Evolutionary conservation across 2,113 vertebrate species (phyloP).

Genomic region (Nothobranchius kuhntae): DNA sequence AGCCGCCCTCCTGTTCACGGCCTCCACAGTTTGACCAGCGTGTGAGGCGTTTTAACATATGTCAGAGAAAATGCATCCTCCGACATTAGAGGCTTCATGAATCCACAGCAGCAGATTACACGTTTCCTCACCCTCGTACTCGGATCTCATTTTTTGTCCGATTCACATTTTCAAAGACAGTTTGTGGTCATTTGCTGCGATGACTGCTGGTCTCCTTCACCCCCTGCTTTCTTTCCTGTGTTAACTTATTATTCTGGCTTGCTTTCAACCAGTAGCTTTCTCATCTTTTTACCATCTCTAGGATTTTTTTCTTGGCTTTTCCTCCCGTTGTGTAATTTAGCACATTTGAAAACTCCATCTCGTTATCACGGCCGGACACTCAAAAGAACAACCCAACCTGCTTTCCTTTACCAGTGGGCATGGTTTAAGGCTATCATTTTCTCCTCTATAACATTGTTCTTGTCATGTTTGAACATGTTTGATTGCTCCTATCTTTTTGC

Average conservation of each 20-base stretch:
- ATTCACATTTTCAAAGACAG: constrained; percentile 19
- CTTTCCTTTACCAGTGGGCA: not conserved
- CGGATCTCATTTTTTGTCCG: constrained; percentile 1
- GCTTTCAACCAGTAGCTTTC: constrained; percentile 11
- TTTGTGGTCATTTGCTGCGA: not conserved
- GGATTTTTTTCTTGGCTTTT: not conserved
- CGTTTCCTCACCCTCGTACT: not conserved
- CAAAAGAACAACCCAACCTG: not conserved
- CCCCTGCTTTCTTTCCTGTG: not conserved
- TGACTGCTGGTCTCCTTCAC: not conserved
- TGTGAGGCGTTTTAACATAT: constrained; percentile 1
- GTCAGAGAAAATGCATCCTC: constrained; percentile 7
- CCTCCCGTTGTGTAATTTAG: constrained; percentile 2
- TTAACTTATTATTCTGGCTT: not conserved
- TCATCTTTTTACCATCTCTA: not conserved
- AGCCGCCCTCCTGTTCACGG: not conserved
- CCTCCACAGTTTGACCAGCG: not conserved
- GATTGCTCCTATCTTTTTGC: not conserved
- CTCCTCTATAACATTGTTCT: not conserved
- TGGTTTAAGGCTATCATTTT: too few species aligned
- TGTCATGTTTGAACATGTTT: not conserved
- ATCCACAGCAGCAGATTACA: constrained; percentile 6
- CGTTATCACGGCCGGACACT: constrained; percentile 15
- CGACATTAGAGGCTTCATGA: not conserved
- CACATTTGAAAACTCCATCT: constrained; percentile 18